Evolutionary conservation across 2,113 vertebrate species (phyloP), one percentile per base, ranked within the genome.

Genomic region (Embiotoca jacksoni): DNA sequence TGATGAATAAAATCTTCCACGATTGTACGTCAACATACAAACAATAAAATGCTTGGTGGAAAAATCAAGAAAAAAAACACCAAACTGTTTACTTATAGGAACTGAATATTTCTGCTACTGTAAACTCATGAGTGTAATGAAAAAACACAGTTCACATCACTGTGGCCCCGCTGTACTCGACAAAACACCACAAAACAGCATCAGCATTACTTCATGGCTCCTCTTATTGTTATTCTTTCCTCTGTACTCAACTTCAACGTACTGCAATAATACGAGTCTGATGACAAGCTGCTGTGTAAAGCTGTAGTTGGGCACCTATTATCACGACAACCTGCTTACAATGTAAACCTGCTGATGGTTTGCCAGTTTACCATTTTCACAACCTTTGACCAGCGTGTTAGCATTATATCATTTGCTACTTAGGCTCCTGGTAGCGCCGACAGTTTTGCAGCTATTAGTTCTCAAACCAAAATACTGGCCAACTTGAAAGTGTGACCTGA

Each of bases 141-240:
- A 58, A 44, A 35, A 53, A 63, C 35, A 84, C 65, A 54, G 39
- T 15, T 70, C 30, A 31, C 31, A 72, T 63, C 7, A 5, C 39
- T 39, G 52, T 13, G 50, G 67, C 57, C 30, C 61, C 46, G 7
- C 41, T 71, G 13, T 30, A n/a, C 23, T 41, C 60, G 47, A 3
- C 6, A 36, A 1, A 76, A 78, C 37, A 37, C 52, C 60, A 68
- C 65, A 70, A 62, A 62, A 60, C 63, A 77, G 70, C 36, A 53
- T 78, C 59, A 77, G 36, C 52, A 67, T 80, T n/a, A 83, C 82
- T 89, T 64, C 52, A 47, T 50, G 72, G 57, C 33, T 55, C 23
- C 23, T 23, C 23, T 23, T 23, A 23, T 23, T 23, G 23, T 23
- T 23, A 7, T 63, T 71, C 36, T 78, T 80, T 77, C 63, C 72